Evolutionary conservation across 2,113 vertebrate genomes (phyloP).

Genomic region (Trematocara marginatum): DNA sequence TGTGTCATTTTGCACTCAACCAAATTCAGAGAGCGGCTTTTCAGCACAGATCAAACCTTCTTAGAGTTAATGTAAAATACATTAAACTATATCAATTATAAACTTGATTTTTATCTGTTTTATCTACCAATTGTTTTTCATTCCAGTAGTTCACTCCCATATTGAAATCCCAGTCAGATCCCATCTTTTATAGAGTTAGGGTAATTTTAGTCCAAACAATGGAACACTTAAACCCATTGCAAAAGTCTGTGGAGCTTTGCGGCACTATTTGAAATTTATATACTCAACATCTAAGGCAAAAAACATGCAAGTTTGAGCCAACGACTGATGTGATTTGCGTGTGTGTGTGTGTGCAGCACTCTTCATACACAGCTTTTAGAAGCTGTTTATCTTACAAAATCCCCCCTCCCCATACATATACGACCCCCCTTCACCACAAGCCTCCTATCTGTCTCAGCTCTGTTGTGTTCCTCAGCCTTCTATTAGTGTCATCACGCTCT

Average conservation of each 20-base stretch:
- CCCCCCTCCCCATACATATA: background rate
- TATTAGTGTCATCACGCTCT: conserved; percentile 69
- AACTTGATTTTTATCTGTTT: background rate
- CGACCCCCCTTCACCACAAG: background rate
- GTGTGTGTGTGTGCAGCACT: background rate
- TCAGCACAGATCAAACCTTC: background rate
- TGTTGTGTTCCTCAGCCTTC: conserved; percentile 21
- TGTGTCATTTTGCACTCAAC: background rate
- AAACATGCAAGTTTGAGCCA: background rate
- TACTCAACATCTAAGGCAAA: background rate
- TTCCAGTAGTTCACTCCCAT: background rate
- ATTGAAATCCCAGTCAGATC: background rate
- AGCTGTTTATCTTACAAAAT: background rate
- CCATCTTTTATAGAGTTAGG: background rate
- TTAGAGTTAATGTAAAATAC: accelerated
- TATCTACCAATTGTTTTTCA: background rate
- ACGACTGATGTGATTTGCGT: background rate
- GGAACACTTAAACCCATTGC: background rate
- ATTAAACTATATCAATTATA: background rate
- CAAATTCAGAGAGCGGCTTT: background rate
- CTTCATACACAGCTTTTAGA: background rate
- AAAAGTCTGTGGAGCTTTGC: background rate
- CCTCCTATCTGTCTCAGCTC: conserved; percentile 13
- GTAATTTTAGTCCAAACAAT: background rate
- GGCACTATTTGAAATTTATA: background rate